phyloP scores from a whole-genome alignment of 2,888 invertebrate species.

The Hesperia comma region DNA sequence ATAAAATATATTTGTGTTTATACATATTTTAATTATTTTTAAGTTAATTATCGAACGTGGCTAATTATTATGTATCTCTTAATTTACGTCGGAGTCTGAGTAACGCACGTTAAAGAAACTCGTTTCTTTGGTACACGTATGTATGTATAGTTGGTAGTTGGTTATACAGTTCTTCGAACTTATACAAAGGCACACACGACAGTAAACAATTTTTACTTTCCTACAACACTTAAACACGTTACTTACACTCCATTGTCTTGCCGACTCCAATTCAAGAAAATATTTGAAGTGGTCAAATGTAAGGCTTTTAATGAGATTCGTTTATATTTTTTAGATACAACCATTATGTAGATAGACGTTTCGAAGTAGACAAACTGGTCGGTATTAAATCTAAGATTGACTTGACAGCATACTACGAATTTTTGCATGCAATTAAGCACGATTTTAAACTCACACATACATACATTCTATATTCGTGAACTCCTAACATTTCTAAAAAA shows the following conservation, averaged over 20 bases:
- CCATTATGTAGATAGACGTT: too few relatives aligned
- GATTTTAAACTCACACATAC: conserved; percentile 5
- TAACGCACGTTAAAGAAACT: conserved; percentile 17
- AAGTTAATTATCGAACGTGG: conserved; percentile 10
- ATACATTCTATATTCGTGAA: background rate
- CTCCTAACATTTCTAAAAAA: background rate
- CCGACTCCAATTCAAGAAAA: conserved; percentile 17
- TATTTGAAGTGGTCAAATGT: conserved; percentile 18
- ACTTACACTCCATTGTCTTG: conserved; percentile 24
- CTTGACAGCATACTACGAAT: conserved; percentile 36
- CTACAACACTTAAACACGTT: conserved; percentile 24
- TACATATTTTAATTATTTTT: background rate
- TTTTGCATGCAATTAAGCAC: conserved; percentile 40
- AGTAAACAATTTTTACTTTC: conserved; percentile 27
- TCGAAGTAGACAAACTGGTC: conserved; percentile 12
- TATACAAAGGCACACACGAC: conserved; percentile 18
- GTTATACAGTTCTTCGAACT: conserved; percentile 1
- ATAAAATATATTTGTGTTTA: background rate
- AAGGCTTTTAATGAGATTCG: too few relatives aligned
- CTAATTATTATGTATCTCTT: conserved; percentile 26
- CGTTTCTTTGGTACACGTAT: conserved; percentile 3
- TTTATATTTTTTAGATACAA: too few relatives aligned
- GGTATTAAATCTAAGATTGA: conserved; percentile 8
- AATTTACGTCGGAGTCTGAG: conserved; percentile 1
- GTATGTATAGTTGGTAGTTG: background rate